phyloP scores from a whole-genome alignment of 2,888 invertebrate species.

The Druceiella hillmani region DNA sequence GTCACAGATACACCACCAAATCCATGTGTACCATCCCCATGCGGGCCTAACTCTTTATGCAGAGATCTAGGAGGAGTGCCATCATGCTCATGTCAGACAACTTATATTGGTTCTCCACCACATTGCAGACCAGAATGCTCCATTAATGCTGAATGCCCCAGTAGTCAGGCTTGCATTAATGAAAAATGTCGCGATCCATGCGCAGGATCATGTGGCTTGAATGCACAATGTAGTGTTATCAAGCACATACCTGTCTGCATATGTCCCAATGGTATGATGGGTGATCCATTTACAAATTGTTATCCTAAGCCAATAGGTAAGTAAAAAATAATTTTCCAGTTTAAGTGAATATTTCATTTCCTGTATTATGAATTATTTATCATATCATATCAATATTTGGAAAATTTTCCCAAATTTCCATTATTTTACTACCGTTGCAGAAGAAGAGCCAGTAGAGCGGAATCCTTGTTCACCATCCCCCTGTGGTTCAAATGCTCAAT shows the following conservation, averaged over 20 bases:
- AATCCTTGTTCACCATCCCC: conserved; percentile 68
- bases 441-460: conserved; percentile 31
- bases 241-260: conserved; percentile 75
- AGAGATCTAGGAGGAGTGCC: conserved; percentile 62
- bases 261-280: conserved; percentile 66
- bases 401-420: too few relatives aligned
- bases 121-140: conserved; percentile 75
- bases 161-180: conserved; percentile 65
- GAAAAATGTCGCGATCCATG: conserved; percentile 75
- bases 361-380: too few relatives aligned
- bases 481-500: conserved; percentile 72
- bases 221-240: conserved; percentile 66
- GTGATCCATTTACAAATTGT: conserved; percentile 73
- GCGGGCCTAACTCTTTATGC: conserved; percentile 73
- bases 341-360: too few relatives aligned
- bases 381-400: too few relatives aligned
- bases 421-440: conserved; percentile 28
- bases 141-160: conserved; percentile 66
- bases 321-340: conserved; percentile 11
- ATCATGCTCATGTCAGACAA: conserved; percentile 67
- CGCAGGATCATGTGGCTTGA: conserved; percentile 69
- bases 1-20: conserved; percentile 39
- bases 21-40: conserved; percentile 73
- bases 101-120: conserved; percentile 69
- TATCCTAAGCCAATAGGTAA: conserved; percentile 43